Evolutionary conservation across 2,888 invertebrate genomes (phyloP).

Genomic region (Macrosoma leucophasiata): DNA sequence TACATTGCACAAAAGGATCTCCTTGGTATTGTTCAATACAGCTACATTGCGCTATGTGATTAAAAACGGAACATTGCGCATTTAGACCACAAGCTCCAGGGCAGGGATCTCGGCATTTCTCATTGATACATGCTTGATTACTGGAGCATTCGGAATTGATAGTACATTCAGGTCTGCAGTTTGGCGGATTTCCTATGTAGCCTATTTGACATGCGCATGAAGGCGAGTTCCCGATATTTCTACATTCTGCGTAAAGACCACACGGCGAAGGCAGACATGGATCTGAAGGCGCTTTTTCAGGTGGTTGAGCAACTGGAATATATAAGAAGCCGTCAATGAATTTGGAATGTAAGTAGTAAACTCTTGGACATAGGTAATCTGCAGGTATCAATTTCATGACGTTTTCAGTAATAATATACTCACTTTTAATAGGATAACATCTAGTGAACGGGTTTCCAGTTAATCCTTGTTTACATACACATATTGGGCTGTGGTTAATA

Average conservation of each 20-base stretch:
- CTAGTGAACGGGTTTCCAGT: constrained; percentile 87
- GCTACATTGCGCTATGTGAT: constrained; percentile 79
- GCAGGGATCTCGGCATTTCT: constrained; percentile 81
- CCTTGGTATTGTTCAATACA: constrained; percentile 76
- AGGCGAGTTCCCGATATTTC: constrained; percentile 70
- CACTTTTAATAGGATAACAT: constrained; percentile 77
- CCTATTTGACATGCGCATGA: constrained; percentile 77
- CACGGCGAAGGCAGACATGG: constrained; percentile 83
- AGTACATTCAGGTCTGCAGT: constrained; percentile 81
- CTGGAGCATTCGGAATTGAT: constrained; percentile 82
- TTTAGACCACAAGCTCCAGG: constrained; percentile 79
- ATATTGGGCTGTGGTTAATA: constrained; percentile 83
- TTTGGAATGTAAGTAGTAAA: constrained; percentile 1
- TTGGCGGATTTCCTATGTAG: constrained; percentile 79
- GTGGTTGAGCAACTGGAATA: constrained; percentile 50
- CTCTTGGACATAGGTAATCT: too few relatives aligned
- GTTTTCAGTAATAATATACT: constrained; percentile 22
- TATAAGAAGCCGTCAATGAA: constrained; percentile 1
- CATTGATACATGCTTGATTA: constrained; percentile 79
- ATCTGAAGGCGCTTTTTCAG: constrained; percentile 46
- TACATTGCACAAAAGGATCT: constrained; percentile 75
- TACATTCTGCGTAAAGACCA: constrained; percentile 79
- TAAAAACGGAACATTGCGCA: constrained; percentile 75
- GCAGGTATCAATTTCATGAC: too few relatives aligned
- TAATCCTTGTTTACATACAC: constrained; percentile 81